Evolutionary conservation across 1,140 invertebrate species (phyloP), one percentile per base, ranked within the genome.

Genomic region (Pteromalus puparum): DNA sequence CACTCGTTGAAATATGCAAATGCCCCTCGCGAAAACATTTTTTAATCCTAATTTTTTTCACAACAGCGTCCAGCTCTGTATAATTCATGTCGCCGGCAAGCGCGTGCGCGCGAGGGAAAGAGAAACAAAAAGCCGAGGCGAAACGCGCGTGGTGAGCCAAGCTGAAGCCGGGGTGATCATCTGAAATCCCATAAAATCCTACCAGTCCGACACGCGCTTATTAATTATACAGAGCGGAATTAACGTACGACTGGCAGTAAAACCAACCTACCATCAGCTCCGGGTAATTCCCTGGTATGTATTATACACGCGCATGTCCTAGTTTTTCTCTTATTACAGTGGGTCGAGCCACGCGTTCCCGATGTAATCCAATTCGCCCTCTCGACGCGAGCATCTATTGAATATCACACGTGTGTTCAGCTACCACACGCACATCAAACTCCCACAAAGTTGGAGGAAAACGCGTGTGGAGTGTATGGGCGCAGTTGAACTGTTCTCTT

Each of bases 211-310:
- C 26, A 10, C 6, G 26, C 26, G 4, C 26, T 70, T 70, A 70
- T 70, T 30, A 28, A 70, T 70, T 70, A 70, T 70, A 70, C 68
- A 70, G 18, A 70, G 26, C 21, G 68, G 15, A 70, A 70, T 70
- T 70, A 70, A 70, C 28, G 68, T n/a, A 70, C 24, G 24, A 28
- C 18, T 7, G 68, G 7, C 53, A 61, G 67, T n/a, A n/a, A n/a
- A n/a, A n/a, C n/a, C n/a, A 10, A n/a, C 67, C 7, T 28, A 28
- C 67, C 26, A 34, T 34, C 21, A 5, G 26, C 67, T 26, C n/a
- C n/a, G 67, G 1, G 24, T 68, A 68, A 68, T 68, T 68, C n/a
- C 67, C n/a, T 7, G 67, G 67, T 42, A 12, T 42, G 38, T 42
- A 42, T 42, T 12, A 42, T 42, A 68, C n/a, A 13, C 6, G 67